Percentiles rank a stretch among this genome's conserved stretches.
phyloP scores from a whole-genome alignment of 35 echinoderm and acorn worm species.

The Anneissia japonica region DNA sequence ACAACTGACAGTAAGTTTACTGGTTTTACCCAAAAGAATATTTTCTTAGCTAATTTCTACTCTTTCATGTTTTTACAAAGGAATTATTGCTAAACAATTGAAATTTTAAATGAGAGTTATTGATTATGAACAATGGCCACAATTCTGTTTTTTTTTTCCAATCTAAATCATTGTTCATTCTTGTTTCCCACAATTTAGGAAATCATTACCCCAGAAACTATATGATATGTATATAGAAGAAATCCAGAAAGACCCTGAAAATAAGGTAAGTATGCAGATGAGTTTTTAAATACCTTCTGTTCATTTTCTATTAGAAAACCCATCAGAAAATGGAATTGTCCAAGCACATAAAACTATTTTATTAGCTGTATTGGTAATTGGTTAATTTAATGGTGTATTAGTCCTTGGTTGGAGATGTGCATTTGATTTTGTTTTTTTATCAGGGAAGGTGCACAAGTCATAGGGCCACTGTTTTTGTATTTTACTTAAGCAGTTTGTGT shows the following conservation, averaged over 20 bases:
- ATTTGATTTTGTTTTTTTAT: neutral
- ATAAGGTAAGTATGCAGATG: conserved; percentile 20
- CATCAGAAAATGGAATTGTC: neutral
- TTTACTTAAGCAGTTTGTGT: neutral
- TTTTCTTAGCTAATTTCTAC: too few relatives aligned
- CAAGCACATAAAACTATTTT: too few relatives aligned
- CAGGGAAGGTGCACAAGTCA: neutral
- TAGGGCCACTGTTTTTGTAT: neutral
- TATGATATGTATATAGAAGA: conserved; percentile 49
- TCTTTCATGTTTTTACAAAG: too few relatives aligned
- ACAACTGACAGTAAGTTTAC: too few relatives aligned
- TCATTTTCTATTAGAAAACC: neutral
- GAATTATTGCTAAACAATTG: neutral
- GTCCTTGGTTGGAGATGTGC: too few relatives aligned
- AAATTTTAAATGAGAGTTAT: too few relatives aligned
- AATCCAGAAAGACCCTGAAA: conserved; percentile 44
- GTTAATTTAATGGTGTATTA: too few relatives aligned
- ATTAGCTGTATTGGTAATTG: too few relatives aligned
- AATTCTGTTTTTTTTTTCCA: too few relatives aligned
- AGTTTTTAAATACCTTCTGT: neutral
- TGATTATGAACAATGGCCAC: too few relatives aligned
- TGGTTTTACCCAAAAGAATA: too few relatives aligned
- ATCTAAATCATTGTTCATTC: neutral
- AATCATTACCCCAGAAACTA: conserved; percentile 48
- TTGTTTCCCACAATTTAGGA: conserved; percentile 12